Evolutionary conservation across 2,113 vertebrate species (phyloP), one percentile per base, ranked within the genome.

Genomic region (Sminthopsis crassicaudata): DNA sequence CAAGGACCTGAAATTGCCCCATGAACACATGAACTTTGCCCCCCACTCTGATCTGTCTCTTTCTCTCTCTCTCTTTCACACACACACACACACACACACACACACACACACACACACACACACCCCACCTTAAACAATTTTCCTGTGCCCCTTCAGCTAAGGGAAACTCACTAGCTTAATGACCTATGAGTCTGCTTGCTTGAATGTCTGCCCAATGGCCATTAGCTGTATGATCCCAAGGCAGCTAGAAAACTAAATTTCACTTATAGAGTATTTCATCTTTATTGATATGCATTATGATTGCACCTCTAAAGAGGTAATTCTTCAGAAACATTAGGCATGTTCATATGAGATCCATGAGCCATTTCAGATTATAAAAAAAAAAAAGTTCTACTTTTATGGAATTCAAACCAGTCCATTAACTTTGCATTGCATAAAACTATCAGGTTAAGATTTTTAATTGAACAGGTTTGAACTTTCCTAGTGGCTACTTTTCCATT

Each of bases 241-340:
- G 95, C 90, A 96, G 84, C 89, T 89, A 97, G 94, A 94, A 97
- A 96, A 92, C 93, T 96, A 96, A 96, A 96, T 96, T 96, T 94
- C 95, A 96, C 96, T 96, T 96, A 93, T 91, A 95, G 2, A 67
- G 27, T 96, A 97, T 98, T 98, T 98, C 98, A 97, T 98, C 96
- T 98, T 97, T 98, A 98, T 97, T 98, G 97, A 98, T 98, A 97
- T 91, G 97, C 84, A 92, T 92, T 98, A 53, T 98, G 97, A 98
- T 98, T 98, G 97, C 94, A 98, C 91, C 30, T 98, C 96, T 95
- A 94, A 97, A 95, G 95, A 98, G 95, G 95, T 97, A 98, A 98
- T 98, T 97, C 96, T 98, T 91, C 96, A 98, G 98, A 98, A 98
- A 98, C 92, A 95, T 96, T 97, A 98, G 60, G 88, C 96, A 97